phyloP scores from a whole-genome alignment of 2,888 invertebrate species.

The Eristalinus aeneus region DNA sequence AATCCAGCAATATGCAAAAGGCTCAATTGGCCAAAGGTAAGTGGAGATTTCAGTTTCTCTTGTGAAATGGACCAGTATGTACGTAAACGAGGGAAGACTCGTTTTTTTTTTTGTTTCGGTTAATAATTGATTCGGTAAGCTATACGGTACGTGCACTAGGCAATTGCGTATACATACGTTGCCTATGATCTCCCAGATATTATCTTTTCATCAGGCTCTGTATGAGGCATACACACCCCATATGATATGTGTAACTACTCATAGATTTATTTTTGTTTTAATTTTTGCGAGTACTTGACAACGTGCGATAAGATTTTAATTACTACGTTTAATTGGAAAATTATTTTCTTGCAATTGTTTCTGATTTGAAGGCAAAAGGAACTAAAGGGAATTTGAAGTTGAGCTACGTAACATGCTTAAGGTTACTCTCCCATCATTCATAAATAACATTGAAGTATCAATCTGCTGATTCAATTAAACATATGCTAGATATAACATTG shows the following conservation, averaged over 20 bases:
- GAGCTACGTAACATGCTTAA: too few relatives aligned
- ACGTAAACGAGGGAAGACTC: neutral
- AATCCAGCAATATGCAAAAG: constrained; percentile 70
- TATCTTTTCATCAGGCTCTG: neutral
- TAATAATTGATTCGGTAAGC: neutral
- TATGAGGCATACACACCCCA: neutral
- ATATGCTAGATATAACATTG: too few relatives aligned
- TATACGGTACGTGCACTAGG: neutral
- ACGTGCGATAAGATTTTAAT: neutral
- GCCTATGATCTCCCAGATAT: neutral
- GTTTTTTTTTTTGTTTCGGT: neutral
- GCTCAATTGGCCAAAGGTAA: constrained; percentile 78
- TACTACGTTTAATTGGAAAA: neutral
- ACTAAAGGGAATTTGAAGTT: too few relatives aligned
- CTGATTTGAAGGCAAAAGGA: neutral
- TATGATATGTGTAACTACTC: neutral
- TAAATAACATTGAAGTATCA: too few relatives aligned
- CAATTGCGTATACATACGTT: neutral
- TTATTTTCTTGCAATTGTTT: neutral
- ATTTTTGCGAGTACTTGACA: neutral
- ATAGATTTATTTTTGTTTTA: neutral
- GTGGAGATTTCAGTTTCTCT: constrained; percentile 28
- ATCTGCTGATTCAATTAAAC: too few relatives aligned
- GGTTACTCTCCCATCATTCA: too few relatives aligned
- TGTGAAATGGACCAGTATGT: neutral